Evolutionary conservation across 1,140 invertebrate genomes (phyloP).

Genomic region (Drosophila sucinea): DNA sequence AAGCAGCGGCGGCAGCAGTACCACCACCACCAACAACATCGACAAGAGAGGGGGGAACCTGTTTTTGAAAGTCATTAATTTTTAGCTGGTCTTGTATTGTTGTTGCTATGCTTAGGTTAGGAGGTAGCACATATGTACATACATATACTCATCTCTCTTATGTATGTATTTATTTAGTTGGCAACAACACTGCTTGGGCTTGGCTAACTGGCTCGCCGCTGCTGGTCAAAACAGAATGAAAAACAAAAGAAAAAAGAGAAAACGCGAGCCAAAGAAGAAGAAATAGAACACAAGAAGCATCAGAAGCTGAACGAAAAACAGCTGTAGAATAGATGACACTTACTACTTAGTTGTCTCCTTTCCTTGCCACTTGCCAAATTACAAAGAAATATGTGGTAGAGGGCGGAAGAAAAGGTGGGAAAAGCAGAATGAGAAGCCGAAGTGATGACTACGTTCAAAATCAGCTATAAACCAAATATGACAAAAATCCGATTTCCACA

Average conservation of each 20-base stretch:
- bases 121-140: slow-evolving; percentile 14
- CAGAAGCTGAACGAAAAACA: slow-evolving; percentile 25
- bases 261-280: slow-evolving; percentile 2
- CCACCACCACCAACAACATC: slow-evolving; percentile 26
- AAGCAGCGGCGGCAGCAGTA: slow-evolving; percentile 28
- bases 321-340: slow-evolving; percentile 33
- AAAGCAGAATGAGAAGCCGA: too few species aligned
- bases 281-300: background rate
- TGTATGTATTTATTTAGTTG: slow-evolving; percentile 58
- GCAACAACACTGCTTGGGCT: slow-evolving; percentile 47
- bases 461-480: background rate
- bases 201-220: background rate
- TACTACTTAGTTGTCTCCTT: background rate
- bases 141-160: slow-evolving; percentile 13
- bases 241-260: slow-evolving; percentile 18
- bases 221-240: slow-evolving; percentile 24
- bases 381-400: background rate
- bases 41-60: slow-evolving; percentile 56
- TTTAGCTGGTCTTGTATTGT: slow-evolving; percentile 62
- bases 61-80: slow-evolving; percentile 75
- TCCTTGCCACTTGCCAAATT: slow-evolving; percentile 8
- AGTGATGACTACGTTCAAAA: background rate
- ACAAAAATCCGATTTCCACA: background rate
- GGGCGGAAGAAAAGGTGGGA: too few species aligned
- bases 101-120: slow-evolving; percentile 49